Conservation (phyloP, 2,888 invertebrate genomes). For the Ophion ventricosus region DNA sequence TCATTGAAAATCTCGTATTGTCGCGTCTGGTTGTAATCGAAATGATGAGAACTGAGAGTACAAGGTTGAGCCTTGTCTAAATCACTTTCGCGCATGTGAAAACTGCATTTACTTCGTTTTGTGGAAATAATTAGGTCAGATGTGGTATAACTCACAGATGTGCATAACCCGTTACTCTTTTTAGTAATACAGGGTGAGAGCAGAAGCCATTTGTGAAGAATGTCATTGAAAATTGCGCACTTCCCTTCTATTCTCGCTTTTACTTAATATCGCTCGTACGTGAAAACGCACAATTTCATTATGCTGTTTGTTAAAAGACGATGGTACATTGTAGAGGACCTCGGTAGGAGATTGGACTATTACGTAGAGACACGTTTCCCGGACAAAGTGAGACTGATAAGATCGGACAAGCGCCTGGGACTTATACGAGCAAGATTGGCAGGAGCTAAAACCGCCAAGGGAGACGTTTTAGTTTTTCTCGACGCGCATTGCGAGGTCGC, state of each 20-base stretch:
- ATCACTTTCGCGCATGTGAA: no score
- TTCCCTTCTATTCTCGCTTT: neutral
- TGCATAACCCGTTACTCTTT: no score
- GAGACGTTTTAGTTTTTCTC: conserved; percentile 93
- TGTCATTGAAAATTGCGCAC: neutral
- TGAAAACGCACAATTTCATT: conserved; percentile 19
- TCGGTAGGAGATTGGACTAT: conserved; percentile 90
- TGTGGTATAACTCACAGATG: no score
- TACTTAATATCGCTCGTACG: neutral
- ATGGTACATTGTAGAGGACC: conserved; percentile 84
- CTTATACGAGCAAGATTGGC: conserved; percentile 95
- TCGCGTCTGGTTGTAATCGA: neutral
- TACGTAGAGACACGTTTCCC: conserved; percentile 91
- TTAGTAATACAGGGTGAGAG: no score
- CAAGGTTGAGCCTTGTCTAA: no score
- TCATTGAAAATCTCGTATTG: neutral
- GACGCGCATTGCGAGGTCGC: conserved; percentile 97
- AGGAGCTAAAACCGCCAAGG: conserved; percentile 93
- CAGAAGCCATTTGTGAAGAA: neutral
- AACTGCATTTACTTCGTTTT: no score
- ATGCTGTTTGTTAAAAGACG: conserved; percentile 24
- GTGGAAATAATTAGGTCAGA: no score
- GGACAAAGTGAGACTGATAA: conserved; percentile 89
- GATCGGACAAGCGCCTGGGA: conserved; percentile 91
- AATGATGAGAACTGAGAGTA: no score